Evolutionary conservation across 2,888 invertebrate genomes (phyloP), one percentile per base, ranked within the genome.

Genomic region (Zele albiditarsus): DNA sequence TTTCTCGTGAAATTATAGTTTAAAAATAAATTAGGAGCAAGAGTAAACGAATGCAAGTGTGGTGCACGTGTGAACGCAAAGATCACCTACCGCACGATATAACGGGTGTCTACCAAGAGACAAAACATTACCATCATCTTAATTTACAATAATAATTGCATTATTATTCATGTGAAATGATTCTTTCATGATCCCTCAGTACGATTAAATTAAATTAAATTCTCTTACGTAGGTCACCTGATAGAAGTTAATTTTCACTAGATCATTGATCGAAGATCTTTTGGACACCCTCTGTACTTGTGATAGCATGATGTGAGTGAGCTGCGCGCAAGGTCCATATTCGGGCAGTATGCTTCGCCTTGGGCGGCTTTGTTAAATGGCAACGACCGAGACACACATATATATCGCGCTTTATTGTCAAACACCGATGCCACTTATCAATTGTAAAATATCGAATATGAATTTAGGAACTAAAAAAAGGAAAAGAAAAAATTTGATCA

Each of bases 21-120:
- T 53, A 53, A 53, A 20, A 53, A 53, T 53, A 53, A 53, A n/a
- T 53, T 23, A 20, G 20, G 66, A 65, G 58, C 31, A 65, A 71
- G 49, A 57, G 49, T 63, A 33, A 66, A 65, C 58, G 66, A 78
- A 78, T 77, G 76, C 80, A 80, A 79, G 79, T 80, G 79, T 78
- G 80, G 77, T 77, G 77, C 80, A 80, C 77, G 80, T 80, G 80
- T 79, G 74, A 77, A 77, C 75, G 28, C 23, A 53, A 53, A 53
- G 75, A 78, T 78, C 78, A 77, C 78, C 76, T 74, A 75, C 76
- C 74, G 76, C 69, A 77, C 72, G 58, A 75, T 75, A 76, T 80
- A 80, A 75, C 79, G 80, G 80, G 80, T 79, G 79, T 77, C 73
- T 69, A 65, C 23, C 33, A 16, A 46, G 42, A 42, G 27, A 73